Conservation (phyloP, 2,888 invertebrate species). For the Eurytoma californica region DNA sequence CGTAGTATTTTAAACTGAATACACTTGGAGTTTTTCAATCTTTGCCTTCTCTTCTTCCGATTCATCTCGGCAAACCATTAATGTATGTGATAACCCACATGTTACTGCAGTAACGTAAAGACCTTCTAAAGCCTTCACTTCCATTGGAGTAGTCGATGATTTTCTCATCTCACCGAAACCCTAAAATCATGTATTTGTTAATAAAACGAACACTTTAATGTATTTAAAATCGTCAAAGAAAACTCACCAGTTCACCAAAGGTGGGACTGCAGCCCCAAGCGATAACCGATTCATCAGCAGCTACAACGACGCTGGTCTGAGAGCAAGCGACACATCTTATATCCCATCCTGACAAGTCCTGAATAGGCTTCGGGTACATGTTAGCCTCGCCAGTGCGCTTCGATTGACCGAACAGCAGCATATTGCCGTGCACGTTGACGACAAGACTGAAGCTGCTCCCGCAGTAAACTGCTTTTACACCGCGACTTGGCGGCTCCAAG, state of each 20-base stretch:
- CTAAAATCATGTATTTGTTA: slow-evolving; percentile 71
- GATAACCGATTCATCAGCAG: slow-evolving; percentile 93
- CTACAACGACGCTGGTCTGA: slow-evolving; percentile 88
- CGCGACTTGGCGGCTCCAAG: slow-evolving; percentile 90
- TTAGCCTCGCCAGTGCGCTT: slow-evolving; percentile 96
- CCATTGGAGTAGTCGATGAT: slow-evolving; percentile 91
- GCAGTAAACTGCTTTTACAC: slow-evolving; percentile 87
- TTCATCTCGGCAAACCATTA: slow-evolving; percentile 82
- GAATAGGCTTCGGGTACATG: slow-evolving; percentile 97
- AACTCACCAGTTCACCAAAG: slow-evolving; percentile 89
- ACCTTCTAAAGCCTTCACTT: slow-evolving; percentile 86
- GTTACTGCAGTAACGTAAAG: slow-evolving; percentile 86
- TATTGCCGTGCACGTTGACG: slow-evolving; percentile 79
- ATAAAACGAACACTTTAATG: background rate
- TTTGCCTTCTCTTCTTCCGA: slow-evolving; percentile 81
- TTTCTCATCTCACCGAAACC: slow-evolving; percentile 93
- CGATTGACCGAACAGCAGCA: slow-evolving; percentile 88
- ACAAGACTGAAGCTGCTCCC: slow-evolving; percentile 92
- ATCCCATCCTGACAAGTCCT: slow-evolving; percentile 95
- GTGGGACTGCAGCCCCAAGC: slow-evolving; percentile 97
- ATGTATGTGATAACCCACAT: slow-evolving; percentile 91
- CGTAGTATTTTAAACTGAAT: slow-evolving; percentile 66
- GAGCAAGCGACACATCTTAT: slow-evolving; percentile 89
- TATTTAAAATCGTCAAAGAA: background rate
- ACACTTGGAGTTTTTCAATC: slow-evolving; percentile 79